Base-by-base conservation (phyloP, 2,113 vertebrate species). In the Ceratotherium simum region DNA sequence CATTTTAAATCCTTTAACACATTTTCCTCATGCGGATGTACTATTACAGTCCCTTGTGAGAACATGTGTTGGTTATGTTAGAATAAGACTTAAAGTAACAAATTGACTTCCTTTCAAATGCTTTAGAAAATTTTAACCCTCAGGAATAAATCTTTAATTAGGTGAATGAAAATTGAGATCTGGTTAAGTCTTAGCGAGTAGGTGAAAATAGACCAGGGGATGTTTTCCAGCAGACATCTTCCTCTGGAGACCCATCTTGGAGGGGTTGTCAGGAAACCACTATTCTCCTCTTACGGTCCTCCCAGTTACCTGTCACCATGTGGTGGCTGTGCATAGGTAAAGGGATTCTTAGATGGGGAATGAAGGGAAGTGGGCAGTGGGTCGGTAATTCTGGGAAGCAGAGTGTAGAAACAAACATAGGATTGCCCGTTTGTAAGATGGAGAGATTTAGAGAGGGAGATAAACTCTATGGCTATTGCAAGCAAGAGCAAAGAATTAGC, bases 1-100 rank as follows among this genome's bases (percentile, higher is more conserved):
- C 90, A 82, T 96, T 97, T 98, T 73, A 97, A 97, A 95, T 93
- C 48, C 90, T 97, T 96, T 96, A 96, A 85, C 88, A 95, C 90
- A 79, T 96, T 97, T 93, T 95, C 80, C 56, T 95, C 82, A 75
- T 85, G 48, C 6, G 76, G 88, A 96, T 94, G 97, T 97, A 88
- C 92, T 88, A 75, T 84, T 87, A n/a, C 10, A 82, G 70, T 94
- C 94, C 88, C 84, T 94, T 62, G 65, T 95, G 97, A 97, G 91
- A 97, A 98, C 96, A 95, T 92, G 97, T 95, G 91, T 90, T 97
- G 88, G 80, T 94, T 95, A 81, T 83, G 86, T 91, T 92, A 95
- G 96, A 94, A 92, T 90, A 92, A 96, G 90, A 91, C 58, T 94
- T 94, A 83, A 96, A 97, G 98, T 76, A 95, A 88, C 87, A 94